These are phyloP conservation scores for Rhinella marina DNA, from an alignment of 2,797 vertebrate species.

Conservation along the genomic window DNA sequence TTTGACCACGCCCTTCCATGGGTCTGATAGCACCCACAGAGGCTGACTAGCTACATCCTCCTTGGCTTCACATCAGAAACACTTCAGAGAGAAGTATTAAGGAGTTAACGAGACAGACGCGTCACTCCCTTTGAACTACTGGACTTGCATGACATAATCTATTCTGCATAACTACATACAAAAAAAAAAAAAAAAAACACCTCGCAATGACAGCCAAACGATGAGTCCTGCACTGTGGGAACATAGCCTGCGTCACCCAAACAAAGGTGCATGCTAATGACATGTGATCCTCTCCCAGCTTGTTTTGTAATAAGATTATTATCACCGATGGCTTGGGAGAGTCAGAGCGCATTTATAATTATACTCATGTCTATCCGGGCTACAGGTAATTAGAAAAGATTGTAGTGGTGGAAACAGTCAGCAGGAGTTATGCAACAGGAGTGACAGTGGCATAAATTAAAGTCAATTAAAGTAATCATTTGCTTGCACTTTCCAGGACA, in stretches of 20 bases:
- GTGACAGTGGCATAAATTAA: not conserved
- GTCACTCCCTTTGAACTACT: constrained; percentile 5
- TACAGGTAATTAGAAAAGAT: not conserved
- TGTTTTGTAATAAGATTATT: constrained; percentile 35
- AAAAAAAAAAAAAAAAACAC: too few species aligned
- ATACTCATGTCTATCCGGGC: too few species aligned
- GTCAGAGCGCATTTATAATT: constrained; percentile 9
- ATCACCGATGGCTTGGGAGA: not conserved
- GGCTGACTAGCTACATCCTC: not conserved
- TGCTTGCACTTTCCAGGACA: not conserved
- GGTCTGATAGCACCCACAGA: too few species aligned
- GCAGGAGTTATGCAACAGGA: not conserved
- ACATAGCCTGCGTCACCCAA: not conserved
- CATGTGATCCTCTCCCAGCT: not conserved
- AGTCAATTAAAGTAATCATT: not conserved
- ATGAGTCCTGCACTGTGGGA: constrained; percentile 31
- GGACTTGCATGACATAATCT: constrained; percentile 5
- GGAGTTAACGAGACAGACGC: not conserved
- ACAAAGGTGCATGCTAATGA: constrained; percentile 11
- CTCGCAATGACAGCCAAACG: not conserved
- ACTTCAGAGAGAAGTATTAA: not conserved
- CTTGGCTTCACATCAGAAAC: not conserved
- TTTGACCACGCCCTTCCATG: too few species aligned
- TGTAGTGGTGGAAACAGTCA: not conserved
- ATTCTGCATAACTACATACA: not conserved